Evolutionary conservation across 2,113 vertebrate species (phyloP), one percentile per base, ranked within the genome.

Genomic region (Lophotis ruficrista): DNA sequence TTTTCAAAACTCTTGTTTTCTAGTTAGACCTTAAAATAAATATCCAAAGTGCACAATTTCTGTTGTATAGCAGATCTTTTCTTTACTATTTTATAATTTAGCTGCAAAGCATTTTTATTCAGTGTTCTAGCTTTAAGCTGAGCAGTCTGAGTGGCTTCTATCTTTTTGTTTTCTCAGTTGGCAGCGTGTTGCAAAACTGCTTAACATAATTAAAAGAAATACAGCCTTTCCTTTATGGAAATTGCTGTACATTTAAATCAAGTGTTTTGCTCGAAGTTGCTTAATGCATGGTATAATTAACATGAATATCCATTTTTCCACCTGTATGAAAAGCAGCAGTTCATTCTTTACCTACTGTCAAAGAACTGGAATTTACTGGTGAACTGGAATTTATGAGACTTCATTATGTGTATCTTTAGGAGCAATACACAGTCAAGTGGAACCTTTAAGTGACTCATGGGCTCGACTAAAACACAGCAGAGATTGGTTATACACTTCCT

Each of bases 361-460:
- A 13, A 77, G 54, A 56, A 28, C 7, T 83, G 73, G 50, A 38
- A 45, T 37, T 98, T n/a, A 98, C 41, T 76, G 9, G 14, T 79
- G 51, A 56, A 28, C 7, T 83, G 73, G 50, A 38, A 45, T 37
- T 98, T n/a, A 98, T 90, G 45, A 61, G 28, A 7, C 35, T 85
- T 83, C 90, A 10, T 69, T 91, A 45, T 97, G 18, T 97, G 30
- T 97, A 16, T 95, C 65, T 92, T 69, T 93, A 98, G 98, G 98
- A 93, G 75, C 86, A 21, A 24, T 97, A 24, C 97, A 97, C 58
- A 96, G 97, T 83, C 98, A 98, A 1, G 70, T 98, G 38, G 99
- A 99, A 92, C 97, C 98, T 35, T 96, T 99, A 83, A 98, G 98
- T 6, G 99, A 99, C 89, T 99, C 99, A 3, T 99, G 99, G 99